Conservation (phyloP, 2,888 invertebrate species). For the Clepsis dumicolana region DNA sequence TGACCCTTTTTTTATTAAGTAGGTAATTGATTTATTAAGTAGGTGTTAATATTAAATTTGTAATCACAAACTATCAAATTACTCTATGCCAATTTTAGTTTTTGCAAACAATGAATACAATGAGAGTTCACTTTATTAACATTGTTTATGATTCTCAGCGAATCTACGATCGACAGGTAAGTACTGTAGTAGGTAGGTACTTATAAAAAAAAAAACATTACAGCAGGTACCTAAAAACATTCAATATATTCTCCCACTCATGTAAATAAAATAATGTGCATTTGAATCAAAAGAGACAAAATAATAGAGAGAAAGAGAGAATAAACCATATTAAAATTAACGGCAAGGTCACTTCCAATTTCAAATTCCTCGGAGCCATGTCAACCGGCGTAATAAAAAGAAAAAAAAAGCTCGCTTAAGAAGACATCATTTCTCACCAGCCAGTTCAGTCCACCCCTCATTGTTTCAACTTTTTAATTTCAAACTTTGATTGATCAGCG, state of each 20-base stretch:
- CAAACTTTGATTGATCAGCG: conserved; percentile 76
- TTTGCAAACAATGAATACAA: conserved; percentile 2
- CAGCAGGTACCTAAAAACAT: neutral
- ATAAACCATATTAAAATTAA: conserved; percentile 20
- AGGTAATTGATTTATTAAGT: conserved; percentile 1
- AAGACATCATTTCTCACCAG: conserved; percentile 44
- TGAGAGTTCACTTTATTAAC: neutral
- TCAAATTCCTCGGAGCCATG: conserved; percentile 38
- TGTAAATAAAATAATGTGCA: neutral
- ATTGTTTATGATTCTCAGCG: too few species aligned
- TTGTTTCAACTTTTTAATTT: conserved; percentile 74
- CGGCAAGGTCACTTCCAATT: conserved; percentile 36
- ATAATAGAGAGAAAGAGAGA: neutral
- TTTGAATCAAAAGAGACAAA: neutral
- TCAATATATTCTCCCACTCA: neutral
- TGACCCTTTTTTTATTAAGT: neutral
- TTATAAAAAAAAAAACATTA: neutral
- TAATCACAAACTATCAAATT: neutral
- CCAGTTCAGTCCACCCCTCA: conserved; percentile 56
- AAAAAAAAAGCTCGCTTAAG: conserved; percentile 37
- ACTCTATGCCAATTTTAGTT: neutral
- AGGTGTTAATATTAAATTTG: conserved; percentile 7
- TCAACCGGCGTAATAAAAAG: conserved; percentile 30
- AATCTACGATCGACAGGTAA: too few species aligned
- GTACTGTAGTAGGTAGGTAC: too few species aligned